Evolutionary conservation across 2,888 invertebrate genomes (phyloP).

Genomic region (Pocota personata): DNA sequence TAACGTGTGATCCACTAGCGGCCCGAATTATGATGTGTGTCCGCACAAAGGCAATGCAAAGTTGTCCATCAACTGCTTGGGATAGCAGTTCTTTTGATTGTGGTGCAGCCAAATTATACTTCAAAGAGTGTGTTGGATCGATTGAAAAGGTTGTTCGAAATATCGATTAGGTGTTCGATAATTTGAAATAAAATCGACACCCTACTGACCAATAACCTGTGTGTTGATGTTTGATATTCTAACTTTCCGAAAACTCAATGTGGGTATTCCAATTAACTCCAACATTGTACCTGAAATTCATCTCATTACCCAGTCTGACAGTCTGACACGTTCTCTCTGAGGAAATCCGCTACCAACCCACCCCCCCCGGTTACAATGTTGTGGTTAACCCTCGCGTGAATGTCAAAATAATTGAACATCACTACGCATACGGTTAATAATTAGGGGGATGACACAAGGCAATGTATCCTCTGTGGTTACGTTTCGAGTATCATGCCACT

Average conservation of each 20-base stretch:
- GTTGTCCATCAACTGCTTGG: background rate
- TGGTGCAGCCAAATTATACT: background rate
- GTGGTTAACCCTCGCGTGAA: slow-evolving; percentile 43
- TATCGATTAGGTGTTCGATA: background rate
- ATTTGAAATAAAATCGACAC: background rate
- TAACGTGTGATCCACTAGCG: background rate
- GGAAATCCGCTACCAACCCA: background rate
- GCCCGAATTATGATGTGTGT: slow-evolving; percentile 44
- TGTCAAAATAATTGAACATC: slow-evolving; percentile 63
- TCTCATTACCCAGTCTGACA: slow-evolving; percentile 17
- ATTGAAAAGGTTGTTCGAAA: slow-evolving; percentile 21
- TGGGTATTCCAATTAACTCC: slow-evolving; percentile 23
- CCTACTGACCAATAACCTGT: background rate
- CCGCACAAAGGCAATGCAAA: slow-evolving; percentile 33
- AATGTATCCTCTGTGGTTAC: slow-evolving; percentile 35
- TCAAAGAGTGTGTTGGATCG: slow-evolving; percentile 29
- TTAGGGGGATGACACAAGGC: slow-evolving; percentile 30
- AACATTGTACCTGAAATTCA: background rate
- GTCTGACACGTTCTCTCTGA: background rate
- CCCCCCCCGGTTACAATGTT: background rate
- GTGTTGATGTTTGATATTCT: background rate
- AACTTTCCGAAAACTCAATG: background rate
- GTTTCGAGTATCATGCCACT: slow-evolving; percentile 27
- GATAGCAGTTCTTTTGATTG: background rate
- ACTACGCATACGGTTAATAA: slow-evolving; percentile 54